phyloP scores from a whole-genome alignment of 2,888 invertebrate genomes.

The Drosophila sordidapex region DNA sequence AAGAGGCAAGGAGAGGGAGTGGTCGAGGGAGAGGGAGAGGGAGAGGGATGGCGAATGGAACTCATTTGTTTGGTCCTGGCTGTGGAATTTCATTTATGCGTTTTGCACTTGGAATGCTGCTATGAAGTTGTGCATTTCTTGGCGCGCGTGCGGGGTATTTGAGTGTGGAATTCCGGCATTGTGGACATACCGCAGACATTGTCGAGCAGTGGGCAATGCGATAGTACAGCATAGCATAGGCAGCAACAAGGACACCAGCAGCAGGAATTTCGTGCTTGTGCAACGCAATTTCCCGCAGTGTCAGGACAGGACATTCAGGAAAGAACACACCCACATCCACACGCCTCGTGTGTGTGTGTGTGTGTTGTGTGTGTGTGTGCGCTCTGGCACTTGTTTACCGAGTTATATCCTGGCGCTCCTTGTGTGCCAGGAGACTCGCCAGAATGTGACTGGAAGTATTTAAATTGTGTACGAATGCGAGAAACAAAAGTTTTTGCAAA shows the following conservation, averaged over 20 bases:
- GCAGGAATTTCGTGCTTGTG: slow-evolving; percentile 60
- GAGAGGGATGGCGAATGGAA: slow-evolving; percentile 3
- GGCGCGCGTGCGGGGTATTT: slow-evolving; percentile 76
- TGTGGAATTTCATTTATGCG: slow-evolving; percentile 76
- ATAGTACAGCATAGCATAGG: neutral
- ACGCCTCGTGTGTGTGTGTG: neutral
- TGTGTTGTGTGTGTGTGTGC: slow-evolving; percentile 25
- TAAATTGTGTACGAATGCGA: slow-evolving; percentile 75
- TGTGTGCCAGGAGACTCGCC: slow-evolving; percentile 14
- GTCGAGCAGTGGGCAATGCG: slow-evolving; percentile 34
- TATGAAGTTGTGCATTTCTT: slow-evolving; percentile 79
- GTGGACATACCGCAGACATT: slow-evolving; percentile 74
- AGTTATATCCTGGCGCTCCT: slow-evolving; percentile 15
- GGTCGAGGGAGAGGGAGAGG: too few species aligned
- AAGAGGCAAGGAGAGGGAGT: neutral
- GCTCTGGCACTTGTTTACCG: slow-evolving; percentile 57
- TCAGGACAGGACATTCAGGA: slow-evolving; percentile 33
- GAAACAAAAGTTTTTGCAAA: slow-evolving; percentile 62
- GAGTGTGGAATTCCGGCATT: slow-evolving; percentile 78
- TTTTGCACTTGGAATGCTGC: slow-evolving; percentile 75
- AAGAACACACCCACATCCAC: slow-evolving; percentile 2
- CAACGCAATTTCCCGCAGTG: slow-evolving; percentile 63
- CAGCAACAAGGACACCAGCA: slow-evolving; percentile 25
- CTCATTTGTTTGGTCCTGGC: slow-evolving; percentile 50
- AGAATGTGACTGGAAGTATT: slow-evolving; percentile 67